These are phyloP conservation scores for Cecropterus lyciades DNA, from an alignment of 1,140 invertebrate genomes.

Conservation along the genomic window DNA sequence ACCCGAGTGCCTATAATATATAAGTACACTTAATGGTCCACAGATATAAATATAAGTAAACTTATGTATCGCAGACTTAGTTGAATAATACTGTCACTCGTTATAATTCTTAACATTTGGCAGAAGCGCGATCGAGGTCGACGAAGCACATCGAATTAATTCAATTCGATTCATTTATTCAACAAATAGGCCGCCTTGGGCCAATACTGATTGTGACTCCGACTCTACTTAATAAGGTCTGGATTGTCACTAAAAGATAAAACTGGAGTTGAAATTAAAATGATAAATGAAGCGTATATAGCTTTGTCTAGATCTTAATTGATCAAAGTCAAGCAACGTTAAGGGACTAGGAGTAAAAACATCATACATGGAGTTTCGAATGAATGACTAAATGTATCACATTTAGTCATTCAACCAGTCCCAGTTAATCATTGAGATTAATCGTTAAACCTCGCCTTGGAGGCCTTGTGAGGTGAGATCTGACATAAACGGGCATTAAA, in stretches of 20 bases:
- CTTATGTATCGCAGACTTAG: neutral
- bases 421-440: too few species aligned
- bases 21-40: too few species aligned
- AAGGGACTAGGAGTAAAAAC: too few species aligned
- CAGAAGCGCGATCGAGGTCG: conserved; percentile 29
- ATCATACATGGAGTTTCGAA: too few species aligned
- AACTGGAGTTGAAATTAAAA: conserved; percentile 9
- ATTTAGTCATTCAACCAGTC: too few species aligned
- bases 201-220: conserved; percentile 37
- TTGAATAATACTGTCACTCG: conserved; percentile 1
- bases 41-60: neutral
- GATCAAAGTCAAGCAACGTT: neutral
- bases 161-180: conserved; percentile 42
- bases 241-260: conserved; percentile 32
- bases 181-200: conserved; percentile 39
- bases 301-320: too few species aligned
- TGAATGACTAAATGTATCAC: too few species aligned
- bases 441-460: too few species aligned
- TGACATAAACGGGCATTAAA: too few species aligned
- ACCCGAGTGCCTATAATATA: too few species aligned
- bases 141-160: conserved; percentile 34
- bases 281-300: neutral
- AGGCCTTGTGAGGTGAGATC: too few species aligned
- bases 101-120: conserved; percentile 31
- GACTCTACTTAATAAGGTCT: conserved; percentile 33